A percentile compares a stretch with the other conserved stretches of the same genome.
Evolutionary conservation across 1,140 invertebrate genomes (phyloP).

Genomic region (Sitophilus oryzae): DNA sequence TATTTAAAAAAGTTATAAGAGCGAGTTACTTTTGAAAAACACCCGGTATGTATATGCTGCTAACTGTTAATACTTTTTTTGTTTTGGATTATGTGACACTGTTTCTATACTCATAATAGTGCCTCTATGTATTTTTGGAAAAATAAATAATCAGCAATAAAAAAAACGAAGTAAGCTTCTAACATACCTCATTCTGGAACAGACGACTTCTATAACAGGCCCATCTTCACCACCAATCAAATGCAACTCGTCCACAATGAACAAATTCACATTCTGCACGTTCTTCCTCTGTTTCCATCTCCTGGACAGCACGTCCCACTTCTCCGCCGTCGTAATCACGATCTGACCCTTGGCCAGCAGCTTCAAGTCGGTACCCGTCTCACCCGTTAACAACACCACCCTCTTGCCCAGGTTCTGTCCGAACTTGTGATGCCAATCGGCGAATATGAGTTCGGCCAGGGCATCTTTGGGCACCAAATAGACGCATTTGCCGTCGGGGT

Average conservation of each 20-base stretch:
- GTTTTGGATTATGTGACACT: too few species aligned
- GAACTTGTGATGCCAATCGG: slow-evolving; percentile 90
- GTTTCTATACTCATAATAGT: too few species aligned
- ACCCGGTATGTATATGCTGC: too few species aligned
- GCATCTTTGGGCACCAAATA: slow-evolving; percentile 91
- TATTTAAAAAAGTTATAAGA: too few species aligned
- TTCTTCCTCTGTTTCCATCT: slow-evolving; percentile 99
- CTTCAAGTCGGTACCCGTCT: slow-evolving; percentile 96
- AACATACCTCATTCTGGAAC: slow-evolving; percentile 82
- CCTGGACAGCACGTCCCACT: slow-evolving; percentile 97
- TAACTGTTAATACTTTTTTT: too few species aligned
- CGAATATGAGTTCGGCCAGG: slow-evolving; percentile 84
- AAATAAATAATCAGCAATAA: too few species aligned
- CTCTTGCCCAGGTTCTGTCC: slow-evolving; percentile 73
- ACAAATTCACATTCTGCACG: slow-evolving; percentile 94
- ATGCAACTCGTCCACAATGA: slow-evolving; percentile 98
- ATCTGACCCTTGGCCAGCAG: slow-evolving; percentile 87
- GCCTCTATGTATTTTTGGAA: too few species aligned
- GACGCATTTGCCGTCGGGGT: slow-evolving; percentile 72
- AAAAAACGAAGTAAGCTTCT: too few species aligned
- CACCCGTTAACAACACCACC: slow-evolving; percentile 92
- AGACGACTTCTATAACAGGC: slow-evolving; percentile 94
- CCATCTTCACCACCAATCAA: slow-evolving; percentile 82
- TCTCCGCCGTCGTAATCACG: slow-evolving; percentile 94
- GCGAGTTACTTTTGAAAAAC: too few species aligned